phyloP scores from a whole-genome alignment of 2,888 invertebrate species.

The Thecocarcelia acutangulata region DNA sequence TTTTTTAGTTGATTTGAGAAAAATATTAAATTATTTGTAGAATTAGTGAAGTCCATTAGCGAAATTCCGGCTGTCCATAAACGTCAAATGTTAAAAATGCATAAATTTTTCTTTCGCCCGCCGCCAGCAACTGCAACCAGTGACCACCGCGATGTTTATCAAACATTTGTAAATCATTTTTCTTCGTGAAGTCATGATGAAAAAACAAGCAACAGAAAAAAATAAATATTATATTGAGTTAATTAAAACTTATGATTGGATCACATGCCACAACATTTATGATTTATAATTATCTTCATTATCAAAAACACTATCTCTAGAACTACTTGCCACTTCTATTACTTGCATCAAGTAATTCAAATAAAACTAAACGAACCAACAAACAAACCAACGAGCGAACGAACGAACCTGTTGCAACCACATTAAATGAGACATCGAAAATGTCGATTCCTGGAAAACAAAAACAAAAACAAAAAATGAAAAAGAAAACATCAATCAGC shows the following conservation, averaged over 20 bases:
- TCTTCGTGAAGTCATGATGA: not conserved
- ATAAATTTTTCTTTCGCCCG: not conserved
- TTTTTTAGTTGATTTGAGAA: no score
- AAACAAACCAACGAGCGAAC: no score
- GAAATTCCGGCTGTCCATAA: not conserved
- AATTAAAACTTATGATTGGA: slow-evolving; percentile 58
- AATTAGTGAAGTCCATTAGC: slow-evolving; percentile 24
- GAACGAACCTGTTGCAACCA: slow-evolving; percentile 10
- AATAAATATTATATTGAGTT: slow-evolving; percentile 32
- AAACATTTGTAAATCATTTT: slow-evolving; percentile 19
- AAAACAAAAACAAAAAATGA: slow-evolving; percentile 10
- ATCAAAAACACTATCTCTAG: slow-evolving; percentile 55
- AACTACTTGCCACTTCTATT: slow-evolving; percentile 30
- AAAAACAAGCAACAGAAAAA: not conserved
- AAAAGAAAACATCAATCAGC: slow-evolving; percentile 17
- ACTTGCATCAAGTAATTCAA: slow-evolving; percentile 12
- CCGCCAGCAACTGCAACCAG: not conserved
- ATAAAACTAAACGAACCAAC: not conserved
- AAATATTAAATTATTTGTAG: slow-evolving; percentile 28
- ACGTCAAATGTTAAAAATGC: slow-evolving; percentile 5
- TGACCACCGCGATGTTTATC: slow-evolving; percentile 1
- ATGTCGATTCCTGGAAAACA: slow-evolving; percentile 55
- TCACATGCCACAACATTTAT: slow-evolving; percentile 58
- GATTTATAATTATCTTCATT: slow-evolving; percentile 54
- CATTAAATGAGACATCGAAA: slow-evolving; percentile 11